These are phyloP conservation scores for Nannoperca australis DNA, from an alignment of 2,797 vertebrate genomes.

Conservation along the genomic window DNA sequence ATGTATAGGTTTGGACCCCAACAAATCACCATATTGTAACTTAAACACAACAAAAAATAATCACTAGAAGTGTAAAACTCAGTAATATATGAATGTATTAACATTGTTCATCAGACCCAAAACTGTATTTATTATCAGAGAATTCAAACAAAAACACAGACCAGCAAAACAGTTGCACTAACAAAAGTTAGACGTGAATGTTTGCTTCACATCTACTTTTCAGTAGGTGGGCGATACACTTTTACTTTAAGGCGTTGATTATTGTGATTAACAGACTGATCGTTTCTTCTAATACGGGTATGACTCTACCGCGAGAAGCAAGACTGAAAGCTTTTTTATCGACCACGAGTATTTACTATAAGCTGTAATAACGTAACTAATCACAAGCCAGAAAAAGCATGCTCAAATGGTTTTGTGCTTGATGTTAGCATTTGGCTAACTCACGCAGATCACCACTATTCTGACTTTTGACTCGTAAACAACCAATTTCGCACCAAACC, in stretches of 20 bases:
- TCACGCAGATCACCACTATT: background rate
- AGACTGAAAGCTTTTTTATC: background rate
- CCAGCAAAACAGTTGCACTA: background rate
- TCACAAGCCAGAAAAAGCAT: background rate
- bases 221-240: background rate
- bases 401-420: background rate
- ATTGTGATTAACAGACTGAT: background rate
- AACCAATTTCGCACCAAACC: background rate
- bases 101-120: background rate
- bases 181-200: background rate
- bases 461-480: background rate
- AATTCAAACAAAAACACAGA: background rate
- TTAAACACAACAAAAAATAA: background rate
- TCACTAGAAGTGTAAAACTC: background rate
- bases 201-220: background rate
- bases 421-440: conserved; percentile 43
- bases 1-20: background rate
- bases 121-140: background rate
- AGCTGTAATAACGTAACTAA: too few species aligned
- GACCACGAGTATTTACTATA: background rate
- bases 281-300: background rate
- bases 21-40: background rate
- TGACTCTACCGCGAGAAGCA: too few species aligned
- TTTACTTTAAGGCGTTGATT: background rate
- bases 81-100: background rate